Base-by-base conservation (phyloP, 2,888 invertebrate species). In the Actias luna region DNA sequence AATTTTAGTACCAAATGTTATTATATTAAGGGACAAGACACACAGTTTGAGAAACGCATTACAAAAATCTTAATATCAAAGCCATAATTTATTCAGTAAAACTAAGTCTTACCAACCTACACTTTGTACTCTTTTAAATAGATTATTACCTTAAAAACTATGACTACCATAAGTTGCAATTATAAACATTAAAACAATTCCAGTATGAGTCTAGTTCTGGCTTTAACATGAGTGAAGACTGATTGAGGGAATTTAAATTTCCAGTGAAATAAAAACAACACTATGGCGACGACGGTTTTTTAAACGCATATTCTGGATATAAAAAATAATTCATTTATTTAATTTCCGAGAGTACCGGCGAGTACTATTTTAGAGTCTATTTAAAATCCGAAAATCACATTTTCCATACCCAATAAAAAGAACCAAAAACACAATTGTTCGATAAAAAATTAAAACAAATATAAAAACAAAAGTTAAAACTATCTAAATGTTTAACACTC, bases 111-210 rank as follows among this genome's bases (percentile, higher is more conserved):
- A 57, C 22, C 68, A 73, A 62, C 14, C 35, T 67, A 73, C 73
- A 42, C 66, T 78, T 78, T 78, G 78, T 78, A 78, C 78, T 78
- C 59, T 70, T 71, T 69, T 68, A 66, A 66, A 67, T 65, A 61
- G 5, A 42, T 31, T 42, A 62, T n/a, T 29, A 33, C 61, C 58
- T 62, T n/a, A n/a, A 58, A 58, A 42, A 39, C 22, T 58, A 62
- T 62, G 61, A 62, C 61, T 62, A 62, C 29, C 55, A 55, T 55
- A 29, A 29, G 14, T 55, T 55, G 64, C 39, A 60, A 57, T 27
- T 22, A 55, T 33, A 60, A 22, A 58, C 25, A 3, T n/a, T 31
- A 31, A 31, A 31, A 42, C 42, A 18, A 42, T n/a, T 5, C 18
- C 18, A 42, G n/a, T 50, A 50, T 16, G 36, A 39, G 16, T 16